Percentiles rank a stretch among this genome's conserved stretches.
These are phyloP conservation scores for Argyresthia albistria DNA, from an alignment of 2,888 invertebrate genomes.

Conservation along the genomic window DNA sequence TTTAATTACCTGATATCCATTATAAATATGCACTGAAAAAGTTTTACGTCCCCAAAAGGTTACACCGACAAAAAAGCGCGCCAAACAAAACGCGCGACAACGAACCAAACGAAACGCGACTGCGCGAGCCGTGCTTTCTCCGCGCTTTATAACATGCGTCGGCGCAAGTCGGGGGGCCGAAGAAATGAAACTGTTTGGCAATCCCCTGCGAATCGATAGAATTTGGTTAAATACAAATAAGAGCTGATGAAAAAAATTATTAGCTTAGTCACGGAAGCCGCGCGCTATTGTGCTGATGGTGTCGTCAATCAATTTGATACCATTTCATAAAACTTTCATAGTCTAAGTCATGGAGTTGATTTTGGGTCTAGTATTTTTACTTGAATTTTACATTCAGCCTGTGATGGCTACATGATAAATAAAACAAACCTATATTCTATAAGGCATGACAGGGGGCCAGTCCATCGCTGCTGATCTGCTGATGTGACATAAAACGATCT, in stretches of 20 bases:
- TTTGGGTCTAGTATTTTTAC: too few species aligned
- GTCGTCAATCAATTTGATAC: too few species aligned
- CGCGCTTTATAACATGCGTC: conserved; percentile 55
- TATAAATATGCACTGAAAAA: conserved; percentile 18
- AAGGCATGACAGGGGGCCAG: too few species aligned
- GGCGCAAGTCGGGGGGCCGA: conserved; percentile 33
- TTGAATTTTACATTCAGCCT: too few species aligned
- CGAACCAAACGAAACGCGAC: conserved; percentile 27
- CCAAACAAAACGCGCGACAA: conserved; percentile 23
- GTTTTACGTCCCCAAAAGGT: conserved; percentile 30
- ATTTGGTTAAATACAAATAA: conserved; percentile 19
- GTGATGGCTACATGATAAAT: too few species aligned
- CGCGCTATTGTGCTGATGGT: neutral
- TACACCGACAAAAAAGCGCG: conserved; percentile 50
- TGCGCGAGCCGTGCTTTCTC: conserved; percentile 61
- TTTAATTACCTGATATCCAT: conserved; percentile 53
- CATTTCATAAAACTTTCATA: too few species aligned
- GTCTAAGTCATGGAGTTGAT: too few species aligned
- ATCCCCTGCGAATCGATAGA: conserved; percentile 29
- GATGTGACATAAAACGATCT: too few species aligned
- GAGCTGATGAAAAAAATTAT: conserved; percentile 8
- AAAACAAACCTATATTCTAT: too few species aligned
- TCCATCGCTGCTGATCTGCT: too few species aligned
- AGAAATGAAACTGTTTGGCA: conserved; percentile 57
- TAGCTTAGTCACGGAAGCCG: conserved; percentile 1